Evolutionary conservation across 1,140 invertebrate genomes (phyloP), one percentile per base, ranked within the genome.

Genomic region (Anagrus nilaparvatae): DNA sequence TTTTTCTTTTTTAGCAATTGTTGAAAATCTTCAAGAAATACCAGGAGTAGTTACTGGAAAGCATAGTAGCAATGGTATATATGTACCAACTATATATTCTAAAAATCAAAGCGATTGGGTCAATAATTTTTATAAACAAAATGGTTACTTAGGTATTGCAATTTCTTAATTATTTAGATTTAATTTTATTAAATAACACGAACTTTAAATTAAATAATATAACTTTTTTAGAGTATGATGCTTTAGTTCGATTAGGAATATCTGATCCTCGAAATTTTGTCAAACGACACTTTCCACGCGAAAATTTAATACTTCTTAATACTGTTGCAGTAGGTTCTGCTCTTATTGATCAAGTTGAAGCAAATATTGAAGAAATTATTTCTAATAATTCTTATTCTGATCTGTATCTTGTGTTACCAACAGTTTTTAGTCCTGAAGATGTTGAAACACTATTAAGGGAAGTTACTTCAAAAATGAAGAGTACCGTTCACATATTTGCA

Each of bases 91-190:
- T 49, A 80, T 91, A 54, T 94, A 95, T 60, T 82, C 84, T 3
- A 87, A 84, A 63, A 82, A 51, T 50, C 83, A 92, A 64, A 79
- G 72, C 57, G 84, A 96, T 54, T 97, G 90, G 88, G 83, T 95
- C 1, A 78, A 84, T 48, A 84, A 78, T 49, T 97, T 95, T 67
- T 95, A 84, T 56, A 87, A 81, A 59, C 90, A 95, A 62, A 97
- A 97, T 71, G 84, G 87, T 48, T 97, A 97, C 62, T 67, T 97
- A 41, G 81, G 80, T 81, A 58, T n/a, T n/a, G n/a, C n/a, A n/a
- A n/a, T n/a, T 50, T 54, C 54, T n/a, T n/a, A 14, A 39, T 35
- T 30, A 32, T 30, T 20, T 25, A 30, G n/a, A 30, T 40, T 35
- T 32, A 18, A 19, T 31, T 31, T 21, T 29, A 29, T 37, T 30